Conservation (phyloP, 2,888 invertebrate genomes). For the Zhuqinia jingwanae region DNA sequence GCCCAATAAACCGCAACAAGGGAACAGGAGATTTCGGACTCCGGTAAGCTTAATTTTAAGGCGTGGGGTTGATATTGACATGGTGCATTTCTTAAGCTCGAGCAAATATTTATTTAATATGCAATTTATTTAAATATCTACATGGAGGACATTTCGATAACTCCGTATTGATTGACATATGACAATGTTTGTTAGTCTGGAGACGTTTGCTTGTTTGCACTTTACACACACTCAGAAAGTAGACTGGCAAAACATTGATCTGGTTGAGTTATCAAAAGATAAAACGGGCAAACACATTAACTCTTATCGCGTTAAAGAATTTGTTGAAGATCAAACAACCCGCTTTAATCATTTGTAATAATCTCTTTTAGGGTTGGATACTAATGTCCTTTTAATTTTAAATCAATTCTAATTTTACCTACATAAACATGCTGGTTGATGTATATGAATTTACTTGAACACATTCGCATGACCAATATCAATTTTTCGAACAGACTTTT, state of each 20-base stretch:
- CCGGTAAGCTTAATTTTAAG: constrained; percentile 66
- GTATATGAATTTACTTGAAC: too few relatives aligned
- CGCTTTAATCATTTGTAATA: neutral
- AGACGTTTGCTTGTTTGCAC: neutral
- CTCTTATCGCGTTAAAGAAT: too few relatives aligned
- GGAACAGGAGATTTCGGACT: constrained; percentile 71
- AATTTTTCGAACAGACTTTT: too few relatives aligned
- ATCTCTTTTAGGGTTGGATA: neutral
- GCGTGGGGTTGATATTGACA: neutral
- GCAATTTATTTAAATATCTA: neutral
- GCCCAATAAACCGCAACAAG: constrained; percentile 60
- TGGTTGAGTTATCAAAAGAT: neutral
- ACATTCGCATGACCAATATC: too few relatives aligned
- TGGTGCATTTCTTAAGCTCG: neutral
- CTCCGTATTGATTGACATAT: too few relatives aligned
- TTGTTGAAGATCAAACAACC: neutral
- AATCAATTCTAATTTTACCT: too few relatives aligned
- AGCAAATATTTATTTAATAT: neutral
- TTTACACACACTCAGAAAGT: neutral
- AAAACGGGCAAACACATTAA: neutral
- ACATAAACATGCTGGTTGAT: too few relatives aligned
- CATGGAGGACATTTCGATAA: neutral
- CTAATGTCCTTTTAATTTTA: neutral
- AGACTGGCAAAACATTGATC: neutral
- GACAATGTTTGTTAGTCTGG: neutral